Evolutionary conservation across 1,140 invertebrate species (phyloP), one percentile per base, ranked within the genome.

Genomic region (Proctacanthus coquilletti): DNA sequence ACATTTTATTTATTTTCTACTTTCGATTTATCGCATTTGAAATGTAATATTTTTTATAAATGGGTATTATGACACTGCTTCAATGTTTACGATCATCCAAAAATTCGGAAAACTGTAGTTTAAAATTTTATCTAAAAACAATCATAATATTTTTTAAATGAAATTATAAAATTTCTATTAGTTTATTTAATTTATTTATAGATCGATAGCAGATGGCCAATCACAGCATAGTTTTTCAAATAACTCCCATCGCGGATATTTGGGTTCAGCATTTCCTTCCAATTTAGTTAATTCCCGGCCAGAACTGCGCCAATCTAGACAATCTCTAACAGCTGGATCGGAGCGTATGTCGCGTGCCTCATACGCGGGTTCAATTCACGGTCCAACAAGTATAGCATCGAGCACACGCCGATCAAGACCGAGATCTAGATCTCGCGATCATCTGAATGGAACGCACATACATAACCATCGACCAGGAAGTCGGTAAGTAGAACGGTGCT

Each of bases 141-240:
- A n/a, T n/a, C n/a, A n/a, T n/a, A n/a, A n/a, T n/a, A n/a, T n/a
- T n/a, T n/a, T n/a, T n/a, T n/a, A n/a, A n/a, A n/a, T n/a, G n/a
- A n/a, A n/a, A n/a, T n/a, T n/a, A n/a, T n/a, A n/a, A n/a, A n/a
- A n/a, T n/a, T n/a, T n/a, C n/a, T n/a, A n/a, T n/a, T n/a, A n/a
- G n/a, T n/a, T n/a, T n/a, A n/a, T n/a, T n/a, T n/a, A n/a, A n/a
- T n/a, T n/a, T n/a, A n/a, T n/a, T n/a, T n/a, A 39, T 19, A 46
- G 57, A 42, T 84, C 80, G 25, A 68, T 84, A 38, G 80, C 80
- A 21, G 83, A 88, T 56, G 81, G 83, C 35, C 83, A 86, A 53
- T 84, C 82, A 18, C 81, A 85, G 52, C 77, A 86, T 48, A 84
- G 81, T 48, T 85, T 84, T 52, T 80, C 80, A 14, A 80, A 80